These are phyloP conservation scores for Pangasius sanitwongsei DNA, from an alignment of 2,797 vertebrate species.

Conservation along the genomic window DNA sequence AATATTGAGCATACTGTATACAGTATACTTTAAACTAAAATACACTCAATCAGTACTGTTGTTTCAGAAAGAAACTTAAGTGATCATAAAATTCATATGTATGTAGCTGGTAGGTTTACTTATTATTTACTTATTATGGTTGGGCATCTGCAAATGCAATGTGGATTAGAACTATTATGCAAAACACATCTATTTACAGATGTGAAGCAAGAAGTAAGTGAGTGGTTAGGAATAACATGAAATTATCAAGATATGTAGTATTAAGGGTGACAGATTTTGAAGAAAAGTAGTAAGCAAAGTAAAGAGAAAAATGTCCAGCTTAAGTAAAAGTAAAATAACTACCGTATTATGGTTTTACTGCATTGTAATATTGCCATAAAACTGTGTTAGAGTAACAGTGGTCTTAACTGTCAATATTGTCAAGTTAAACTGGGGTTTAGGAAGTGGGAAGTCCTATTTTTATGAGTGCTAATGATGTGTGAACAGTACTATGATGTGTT, in stretches of 20 bases:
- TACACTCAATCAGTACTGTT: neutral
- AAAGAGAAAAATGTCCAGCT: neutral
- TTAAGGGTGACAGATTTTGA: neutral
- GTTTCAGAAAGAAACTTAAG: neutral
- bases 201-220: neutral
- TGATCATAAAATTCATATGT: neutral
- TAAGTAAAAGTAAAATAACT: neutral
- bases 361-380: neutral
- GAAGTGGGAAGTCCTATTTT: neutral
- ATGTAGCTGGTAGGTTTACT: neutral
- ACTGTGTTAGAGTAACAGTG: neutral
- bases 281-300: neutral
- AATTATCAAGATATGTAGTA: neutral
- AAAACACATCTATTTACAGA: neutral
- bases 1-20: neutral
- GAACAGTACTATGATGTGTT: neutral
- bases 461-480: neutral
- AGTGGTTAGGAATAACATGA: neutral
- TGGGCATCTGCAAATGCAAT: neutral
- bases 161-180: neutral
- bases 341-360: neutral
- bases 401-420: neutral
- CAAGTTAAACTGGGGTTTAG: neutral
- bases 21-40: neutral
- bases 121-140: neutral